phyloP scores from a whole-genome alignment of 2,797 vertebrate genomes.

The Alcedo quadribrachys region DNA sequence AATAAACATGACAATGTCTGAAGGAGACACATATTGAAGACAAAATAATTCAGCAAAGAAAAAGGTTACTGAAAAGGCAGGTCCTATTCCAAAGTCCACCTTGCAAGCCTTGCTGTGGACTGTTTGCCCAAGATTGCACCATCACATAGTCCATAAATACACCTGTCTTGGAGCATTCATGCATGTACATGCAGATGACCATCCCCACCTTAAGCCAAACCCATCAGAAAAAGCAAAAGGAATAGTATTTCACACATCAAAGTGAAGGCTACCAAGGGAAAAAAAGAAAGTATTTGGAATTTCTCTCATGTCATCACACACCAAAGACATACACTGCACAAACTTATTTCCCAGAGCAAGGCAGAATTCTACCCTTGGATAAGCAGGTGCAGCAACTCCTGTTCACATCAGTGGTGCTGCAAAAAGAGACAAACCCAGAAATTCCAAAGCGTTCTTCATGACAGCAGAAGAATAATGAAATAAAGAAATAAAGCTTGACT shows the following conservation, averaged over 20 bases:
- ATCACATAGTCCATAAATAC: background rate
- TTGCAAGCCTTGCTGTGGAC: background rate
- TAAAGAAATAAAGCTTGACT: background rate
- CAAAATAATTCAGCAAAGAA: background rate
- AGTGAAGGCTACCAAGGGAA: background rate
- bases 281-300: background rate
- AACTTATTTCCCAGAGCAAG: background rate
- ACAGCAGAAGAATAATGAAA: background rate
- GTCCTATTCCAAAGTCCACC: background rate
- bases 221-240: background rate
- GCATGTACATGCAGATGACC: background rate
- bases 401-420: background rate
- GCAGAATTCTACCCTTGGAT: background rate
- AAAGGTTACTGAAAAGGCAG: background rate
- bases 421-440: background rate
- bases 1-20: background rate
- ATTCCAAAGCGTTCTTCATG: background rate
- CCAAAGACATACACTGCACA: background rate
- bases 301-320: background rate
- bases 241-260: background rate
- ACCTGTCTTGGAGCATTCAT: background rate
- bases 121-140: background rate
- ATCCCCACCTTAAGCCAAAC: background rate
- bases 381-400: background rate
- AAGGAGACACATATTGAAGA: background rate